phyloP scores from a whole-genome alignment of 2,888 invertebrate species.

The Phorcus lineatus region DNA sequence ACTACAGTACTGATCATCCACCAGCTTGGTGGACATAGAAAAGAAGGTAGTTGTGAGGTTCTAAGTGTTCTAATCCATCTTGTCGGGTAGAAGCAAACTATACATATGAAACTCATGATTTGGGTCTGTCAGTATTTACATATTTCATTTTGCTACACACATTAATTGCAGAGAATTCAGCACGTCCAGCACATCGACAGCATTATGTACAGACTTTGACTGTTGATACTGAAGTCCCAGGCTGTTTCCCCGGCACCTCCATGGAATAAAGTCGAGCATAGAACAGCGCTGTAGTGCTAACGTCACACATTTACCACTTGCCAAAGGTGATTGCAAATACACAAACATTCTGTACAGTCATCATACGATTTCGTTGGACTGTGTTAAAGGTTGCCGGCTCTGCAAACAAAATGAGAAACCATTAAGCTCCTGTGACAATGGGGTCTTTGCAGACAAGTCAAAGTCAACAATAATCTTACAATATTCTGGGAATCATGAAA shows the following conservation, averaged over 20 bases:
- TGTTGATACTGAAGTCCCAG: neutral
- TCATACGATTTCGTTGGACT: conserved; percentile 43
- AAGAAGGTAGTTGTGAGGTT: no score
- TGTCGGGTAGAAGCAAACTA: no score
- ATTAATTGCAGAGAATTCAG: neutral
- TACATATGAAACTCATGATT: no score
- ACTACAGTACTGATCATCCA: no score
- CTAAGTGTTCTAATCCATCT: no score
- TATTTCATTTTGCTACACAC: neutral
- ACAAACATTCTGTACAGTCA: neutral
- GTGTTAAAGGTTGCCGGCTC: conserved; percentile 52
- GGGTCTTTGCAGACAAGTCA: no score
- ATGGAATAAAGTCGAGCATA: neutral
- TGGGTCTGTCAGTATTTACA: no score
- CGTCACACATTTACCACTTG: neutral
- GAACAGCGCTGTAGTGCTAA: no score
- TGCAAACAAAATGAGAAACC: conserved; percentile 38
- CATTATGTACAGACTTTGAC: neutral
- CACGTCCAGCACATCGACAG: neutral
- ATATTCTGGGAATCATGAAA: neutral
- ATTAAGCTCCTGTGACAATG: no score
- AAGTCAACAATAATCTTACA: no score
- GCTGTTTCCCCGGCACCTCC: neutral
- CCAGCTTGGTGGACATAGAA: no score
- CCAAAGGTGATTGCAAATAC: neutral